Evolutionary conservation across 2,888 invertebrate species (phyloP).

Genomic region (Hyppa rectilinea): DNA sequence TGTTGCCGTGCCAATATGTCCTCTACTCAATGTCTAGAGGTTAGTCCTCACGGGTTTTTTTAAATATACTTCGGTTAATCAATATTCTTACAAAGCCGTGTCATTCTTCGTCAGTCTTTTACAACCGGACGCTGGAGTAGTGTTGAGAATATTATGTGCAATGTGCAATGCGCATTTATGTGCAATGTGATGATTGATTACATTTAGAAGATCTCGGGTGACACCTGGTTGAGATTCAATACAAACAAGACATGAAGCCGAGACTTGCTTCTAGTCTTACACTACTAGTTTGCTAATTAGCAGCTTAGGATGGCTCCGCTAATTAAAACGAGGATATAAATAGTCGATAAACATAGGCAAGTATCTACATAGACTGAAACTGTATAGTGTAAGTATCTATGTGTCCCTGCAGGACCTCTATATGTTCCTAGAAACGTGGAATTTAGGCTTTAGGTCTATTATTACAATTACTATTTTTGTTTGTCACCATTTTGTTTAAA

Average conservation of each 20-base stretch:
- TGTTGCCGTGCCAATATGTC: neutral
- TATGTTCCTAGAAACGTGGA: neutral
- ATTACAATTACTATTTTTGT: too few relatives aligned
- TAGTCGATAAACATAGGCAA: neutral
- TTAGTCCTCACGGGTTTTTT: neutral
- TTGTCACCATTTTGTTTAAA: too few relatives aligned
- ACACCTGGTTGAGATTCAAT: neutral
- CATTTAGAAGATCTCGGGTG: neutral
- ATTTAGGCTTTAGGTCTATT: neutral
- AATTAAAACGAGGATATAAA: neutral
- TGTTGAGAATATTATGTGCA: too few relatives aligned
- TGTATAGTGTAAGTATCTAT: neutral
- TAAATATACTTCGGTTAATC: neutral
- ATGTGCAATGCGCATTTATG: too few relatives aligned
- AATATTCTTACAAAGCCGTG: neutral
- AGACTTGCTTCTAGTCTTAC: conserved; percentile 1
- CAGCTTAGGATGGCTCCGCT: neutral
- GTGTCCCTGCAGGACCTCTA: neutral
- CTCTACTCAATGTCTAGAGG: conserved; percentile 7
- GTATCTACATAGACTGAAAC: neutral
- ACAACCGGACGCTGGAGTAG: too few relatives aligned
- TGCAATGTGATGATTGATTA: too few relatives aligned
- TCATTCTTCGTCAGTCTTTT: neutral
- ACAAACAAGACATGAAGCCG: neutral
- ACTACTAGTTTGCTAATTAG: conserved; percentile 15